Base-by-base conservation (phyloP, 2,888 invertebrate species). In the Epicampocera succincta region DNA sequence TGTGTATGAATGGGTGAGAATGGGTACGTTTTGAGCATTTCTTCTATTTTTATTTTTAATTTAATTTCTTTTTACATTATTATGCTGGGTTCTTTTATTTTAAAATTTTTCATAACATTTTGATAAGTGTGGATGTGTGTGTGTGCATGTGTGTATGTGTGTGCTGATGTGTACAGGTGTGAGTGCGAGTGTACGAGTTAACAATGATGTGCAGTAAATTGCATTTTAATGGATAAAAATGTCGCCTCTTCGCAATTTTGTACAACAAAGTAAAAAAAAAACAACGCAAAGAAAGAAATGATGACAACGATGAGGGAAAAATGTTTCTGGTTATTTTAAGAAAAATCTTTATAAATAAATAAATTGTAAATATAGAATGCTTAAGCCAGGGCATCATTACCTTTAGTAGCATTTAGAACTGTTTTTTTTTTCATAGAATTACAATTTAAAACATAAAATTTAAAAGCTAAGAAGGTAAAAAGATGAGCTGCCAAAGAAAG, bases 181-280 rank as follows among this genome's bases (percentile, higher is more conserved):
- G n/a, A 12, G 42, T 12, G 17, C 52, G 56, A 17, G 12, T 44
- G 52, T 13, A 33, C 11, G 48, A 21, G 48, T 42, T 56, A 77
- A 77, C 76, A 71, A 25, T 65, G 73, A 71, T 69, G 63, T 74
- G 74, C 63, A 63, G 25, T 63, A 81, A 74, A 81, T 77, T 81
- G 73, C 77, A 77, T 81, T 81, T 77, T 81, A 81, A 81, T 81
- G 73, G 77, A 73, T 73, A 63, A 68, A 42, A 81, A 74, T 74
- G 63, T 77, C 73, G 38, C 42, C 40, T 58, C 15, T 19, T 58
- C n/a, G 6, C 15, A 44, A 38, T 71, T 71, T 38, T 42, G 13
- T n/a, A 6, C 12, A 48, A 17, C 40, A 17, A 40, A 15, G 29
- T n/a, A 6, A 15, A 50, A 38, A 25, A 63, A 61, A 25, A 2